Conservation (phyloP, 2,113 vertebrate species). For the Cromileptes altivelis region DNA sequence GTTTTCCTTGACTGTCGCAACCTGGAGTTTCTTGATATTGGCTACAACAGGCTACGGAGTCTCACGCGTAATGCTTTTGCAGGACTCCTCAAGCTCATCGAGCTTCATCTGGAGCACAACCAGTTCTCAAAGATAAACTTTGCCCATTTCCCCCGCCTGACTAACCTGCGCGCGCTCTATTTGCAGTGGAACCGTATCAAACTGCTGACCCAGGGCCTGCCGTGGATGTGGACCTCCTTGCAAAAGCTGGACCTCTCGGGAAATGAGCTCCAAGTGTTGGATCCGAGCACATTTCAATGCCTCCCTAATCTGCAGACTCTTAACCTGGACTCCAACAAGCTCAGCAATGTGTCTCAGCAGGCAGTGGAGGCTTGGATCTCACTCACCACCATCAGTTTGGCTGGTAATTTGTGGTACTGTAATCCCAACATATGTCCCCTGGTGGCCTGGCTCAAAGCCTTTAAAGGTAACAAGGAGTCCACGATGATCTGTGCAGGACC, state of each 20-base stretch:
- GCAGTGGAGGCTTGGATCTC: conserved; percentile 95
- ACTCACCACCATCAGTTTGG: conserved; percentile 94
- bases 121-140: conserved; percentile 98
- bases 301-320: conserved; percentile 96
- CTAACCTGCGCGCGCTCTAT: conserved; percentile 94
- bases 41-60: conserved; percentile 96
- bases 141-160: conserved; percentile 96
- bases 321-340: conserved; percentile 98
- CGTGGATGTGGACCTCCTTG: conserved; percentile 98
- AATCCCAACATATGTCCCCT: conserved; percentile 94
- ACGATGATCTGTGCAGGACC: conserved; percentile 96
- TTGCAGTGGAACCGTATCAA: conserved; percentile 97
- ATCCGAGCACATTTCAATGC: conserved; percentile 93
- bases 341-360: conserved; percentile 95
- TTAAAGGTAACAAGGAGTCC: conserved; percentile 95
- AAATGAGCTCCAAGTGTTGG: conserved; percentile 92
- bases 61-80: conserved; percentile 95
- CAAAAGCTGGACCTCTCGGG: conserved; percentile 98
- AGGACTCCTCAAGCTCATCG: conserved; percentile 93
- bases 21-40: conserved; percentile 96
- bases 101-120: conserved; percentile 98
- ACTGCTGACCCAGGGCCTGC: conserved; percentile 92
- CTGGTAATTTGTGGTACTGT: conserved; percentile 97
- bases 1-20: conserved; percentile 98
- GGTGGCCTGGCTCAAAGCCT: conserved; percentile 94